A percentile compares a stretch with the other conserved stretches of the same genome.
phyloP scores from a whole-genome alignment of 1,140 invertebrate species.

The Papilio polyxenes region DNA sequence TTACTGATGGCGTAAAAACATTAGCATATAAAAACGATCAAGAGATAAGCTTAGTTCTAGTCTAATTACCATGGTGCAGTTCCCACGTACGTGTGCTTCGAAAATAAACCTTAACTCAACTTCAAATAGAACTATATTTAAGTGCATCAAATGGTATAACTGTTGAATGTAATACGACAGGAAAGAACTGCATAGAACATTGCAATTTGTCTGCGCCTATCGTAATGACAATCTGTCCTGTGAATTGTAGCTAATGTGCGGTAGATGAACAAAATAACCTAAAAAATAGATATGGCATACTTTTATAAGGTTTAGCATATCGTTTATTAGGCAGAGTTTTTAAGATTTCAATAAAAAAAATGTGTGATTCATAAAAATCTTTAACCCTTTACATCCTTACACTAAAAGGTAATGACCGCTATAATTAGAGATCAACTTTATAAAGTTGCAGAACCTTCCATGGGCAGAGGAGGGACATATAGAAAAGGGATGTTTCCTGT shows the following conservation, averaged over 20 bases:
- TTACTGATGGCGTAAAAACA: not conserved
- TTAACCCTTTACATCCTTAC: too few relatives aligned
- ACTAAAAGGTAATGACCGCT: not conserved
- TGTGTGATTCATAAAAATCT: too few relatives aligned
- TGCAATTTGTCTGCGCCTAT: constrained; percentile 32
- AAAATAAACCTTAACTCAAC: constrained; percentile 3
- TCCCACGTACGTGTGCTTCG: not conserved
- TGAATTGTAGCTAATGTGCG: not conserved
- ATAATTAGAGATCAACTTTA: too few relatives aligned
- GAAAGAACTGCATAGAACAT: constrained; percentile 34
- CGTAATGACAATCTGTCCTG: constrained; percentile 26
- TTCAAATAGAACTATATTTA: not conserved
- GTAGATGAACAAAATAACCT: not conserved
- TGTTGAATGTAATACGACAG: constrained; percentile 30
- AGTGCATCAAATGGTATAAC: not conserved
- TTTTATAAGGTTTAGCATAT: too few relatives aligned
- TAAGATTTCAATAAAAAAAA: too few relatives aligned
- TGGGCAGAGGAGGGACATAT: too few relatives aligned
- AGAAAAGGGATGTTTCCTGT: not conserved
- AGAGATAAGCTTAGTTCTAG: constrained; percentile 24
- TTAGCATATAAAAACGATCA: constrained; percentile 4
- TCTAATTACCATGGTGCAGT: constrained; percentile 1
- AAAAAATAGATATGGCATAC: not conserved
- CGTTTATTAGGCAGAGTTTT: too few relatives aligned
- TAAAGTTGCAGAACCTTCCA: too few relatives aligned